Percentiles rank a stretch among this genome's conserved stretches.
Evolutionary conservation across 1,140 invertebrate genomes (phyloP).

Genomic region (Adelges cooleyi): DNA sequence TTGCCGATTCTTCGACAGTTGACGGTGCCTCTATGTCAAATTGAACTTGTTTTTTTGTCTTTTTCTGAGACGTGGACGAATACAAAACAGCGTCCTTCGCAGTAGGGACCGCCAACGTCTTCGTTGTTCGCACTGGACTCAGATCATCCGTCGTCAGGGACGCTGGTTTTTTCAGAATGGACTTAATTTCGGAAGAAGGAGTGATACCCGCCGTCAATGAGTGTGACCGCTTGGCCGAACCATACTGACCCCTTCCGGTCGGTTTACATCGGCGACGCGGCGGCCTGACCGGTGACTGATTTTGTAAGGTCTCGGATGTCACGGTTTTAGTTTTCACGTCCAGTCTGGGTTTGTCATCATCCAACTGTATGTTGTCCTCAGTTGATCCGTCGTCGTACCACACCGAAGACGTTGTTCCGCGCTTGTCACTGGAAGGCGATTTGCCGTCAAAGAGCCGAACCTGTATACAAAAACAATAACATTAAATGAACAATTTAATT

Average conservation of each 20-base stretch:
- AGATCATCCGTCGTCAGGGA: conserved; percentile 17
- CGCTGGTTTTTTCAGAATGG: conserved; percentile 55
- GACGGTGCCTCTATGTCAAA: conserved; percentile 6
- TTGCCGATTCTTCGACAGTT: neutral
- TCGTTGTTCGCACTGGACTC: neutral
- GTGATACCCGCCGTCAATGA: conserved; percentile 1
- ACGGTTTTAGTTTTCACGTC: too few species aligned
- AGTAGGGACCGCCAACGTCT: neutral
- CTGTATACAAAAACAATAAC: neutral
- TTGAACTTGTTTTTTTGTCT: conserved; percentile 21
- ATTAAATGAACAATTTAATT: too few species aligned
- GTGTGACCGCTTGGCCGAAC: conserved; percentile 23
- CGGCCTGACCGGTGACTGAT: conserved; percentile 5
- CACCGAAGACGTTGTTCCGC: neutral
- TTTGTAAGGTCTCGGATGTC: neutral
- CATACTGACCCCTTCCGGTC: neutral
- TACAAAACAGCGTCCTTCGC: conserved; percentile 28
- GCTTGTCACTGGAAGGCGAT: conserved; percentile 38
- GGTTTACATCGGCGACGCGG: conserved; percentile 2
- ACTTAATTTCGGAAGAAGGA: conserved; percentile 41
- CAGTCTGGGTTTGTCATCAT: too few species aligned
- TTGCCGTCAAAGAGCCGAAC: conserved; percentile 30
- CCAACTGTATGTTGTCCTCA: neutral
- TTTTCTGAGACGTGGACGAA: conserved; percentile 28
- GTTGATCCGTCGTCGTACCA: conserved; percentile 14